Percentiles rank a stretch among this genome's conserved stretches.
Conservation (phyloP, 2,888 invertebrate species). For the Vannuccia rotundouncinata region DNA sequence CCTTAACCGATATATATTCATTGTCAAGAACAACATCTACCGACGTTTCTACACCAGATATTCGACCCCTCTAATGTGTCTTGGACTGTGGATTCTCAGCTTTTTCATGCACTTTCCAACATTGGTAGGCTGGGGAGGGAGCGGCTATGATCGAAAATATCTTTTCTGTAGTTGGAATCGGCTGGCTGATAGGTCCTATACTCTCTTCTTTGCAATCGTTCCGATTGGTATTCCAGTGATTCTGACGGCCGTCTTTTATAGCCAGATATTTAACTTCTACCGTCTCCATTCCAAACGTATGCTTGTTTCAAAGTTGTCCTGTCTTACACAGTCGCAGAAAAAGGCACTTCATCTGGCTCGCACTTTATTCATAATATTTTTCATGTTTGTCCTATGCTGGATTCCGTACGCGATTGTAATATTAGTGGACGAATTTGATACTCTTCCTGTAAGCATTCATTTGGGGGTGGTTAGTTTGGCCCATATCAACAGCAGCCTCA, state of each 20-base stretch:
- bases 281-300: neutral
- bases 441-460: slow-evolving; percentile 36
- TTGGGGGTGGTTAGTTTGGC: slow-evolving; percentile 21
- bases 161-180: slow-evolving; percentile 43
- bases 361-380: slow-evolving; percentile 41
- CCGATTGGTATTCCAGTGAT: slow-evolving; percentile 41
- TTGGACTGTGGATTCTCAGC: slow-evolving; percentile 42
- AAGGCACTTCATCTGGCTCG: slow-evolving; percentile 39
- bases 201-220: slow-evolving; percentile 41
- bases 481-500: slow-evolving; percentile 4
- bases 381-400: slow-evolving; percentile 41
- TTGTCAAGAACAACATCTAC: slow-evolving; percentile 41
- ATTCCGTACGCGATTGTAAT: slow-evolving; percentile 41
- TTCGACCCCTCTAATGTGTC: slow-evolving; percentile 41
- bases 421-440: slow-evolving; percentile 38
- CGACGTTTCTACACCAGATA: slow-evolving; percentile 39
- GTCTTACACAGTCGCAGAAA: slow-evolving; percentile 22
- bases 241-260: slow-evolving; percentile 41
- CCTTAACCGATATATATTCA: slow-evolving; percentile 42
- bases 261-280: slow-evolving; percentile 40
- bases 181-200: slow-evolving; percentile 42
- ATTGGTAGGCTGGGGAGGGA: slow-evolving; percentile 43
- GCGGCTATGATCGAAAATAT: slow-evolving; percentile 43
- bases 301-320: neutral
- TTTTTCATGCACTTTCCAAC: slow-evolving; percentile 42